Conservation (phyloP, 2,888 invertebrate species). For the Globia sparganii region DNA sequence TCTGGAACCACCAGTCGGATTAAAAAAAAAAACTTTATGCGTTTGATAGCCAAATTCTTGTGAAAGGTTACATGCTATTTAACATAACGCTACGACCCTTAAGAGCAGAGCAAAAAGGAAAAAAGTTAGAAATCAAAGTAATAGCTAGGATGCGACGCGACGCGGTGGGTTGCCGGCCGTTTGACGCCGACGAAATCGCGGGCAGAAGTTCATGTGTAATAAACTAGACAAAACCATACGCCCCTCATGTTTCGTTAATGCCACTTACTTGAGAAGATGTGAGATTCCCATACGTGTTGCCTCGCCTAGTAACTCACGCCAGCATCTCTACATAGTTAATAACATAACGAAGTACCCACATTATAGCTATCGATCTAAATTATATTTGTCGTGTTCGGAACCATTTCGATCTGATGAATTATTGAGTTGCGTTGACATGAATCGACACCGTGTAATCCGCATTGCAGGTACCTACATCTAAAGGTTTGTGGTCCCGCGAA, state of each 20-base stretch:
- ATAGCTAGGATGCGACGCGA: too few species aligned
- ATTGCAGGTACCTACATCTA: slow-evolving; percentile 67
- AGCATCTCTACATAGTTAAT: slow-evolving; percentile 20
- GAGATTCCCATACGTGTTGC: background rate
- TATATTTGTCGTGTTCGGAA: slow-evolving; percentile 70
- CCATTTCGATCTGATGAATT: slow-evolving; percentile 78
- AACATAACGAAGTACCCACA: slow-evolving; percentile 26
- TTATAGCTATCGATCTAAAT: slow-evolving; percentile 66
- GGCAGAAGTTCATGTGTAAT: background rate
- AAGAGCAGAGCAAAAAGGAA: too few species aligned
- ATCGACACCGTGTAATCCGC: slow-evolving; percentile 68
- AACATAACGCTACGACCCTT: too few species aligned
- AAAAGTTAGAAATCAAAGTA: too few species aligned
- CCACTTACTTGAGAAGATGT: background rate
- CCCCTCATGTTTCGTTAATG: background rate
- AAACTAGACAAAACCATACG: background rate
- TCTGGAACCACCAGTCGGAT: too few species aligned
- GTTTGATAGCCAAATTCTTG: background rate
- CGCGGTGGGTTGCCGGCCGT: too few species aligned
- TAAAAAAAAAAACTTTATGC: too few species aligned
- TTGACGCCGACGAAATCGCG: background rate
- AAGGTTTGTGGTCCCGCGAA: slow-evolving; percentile 29
- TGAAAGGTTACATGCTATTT: too few species aligned
- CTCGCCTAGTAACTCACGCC: background rate
- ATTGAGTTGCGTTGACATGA: slow-evolving; percentile 79